Evolutionary conservation across 92 coral and sea anemone genomes (phyloP), one percentile per base, ranked within the genome.

Genomic region (Epizoanthus ramosus): DNA sequence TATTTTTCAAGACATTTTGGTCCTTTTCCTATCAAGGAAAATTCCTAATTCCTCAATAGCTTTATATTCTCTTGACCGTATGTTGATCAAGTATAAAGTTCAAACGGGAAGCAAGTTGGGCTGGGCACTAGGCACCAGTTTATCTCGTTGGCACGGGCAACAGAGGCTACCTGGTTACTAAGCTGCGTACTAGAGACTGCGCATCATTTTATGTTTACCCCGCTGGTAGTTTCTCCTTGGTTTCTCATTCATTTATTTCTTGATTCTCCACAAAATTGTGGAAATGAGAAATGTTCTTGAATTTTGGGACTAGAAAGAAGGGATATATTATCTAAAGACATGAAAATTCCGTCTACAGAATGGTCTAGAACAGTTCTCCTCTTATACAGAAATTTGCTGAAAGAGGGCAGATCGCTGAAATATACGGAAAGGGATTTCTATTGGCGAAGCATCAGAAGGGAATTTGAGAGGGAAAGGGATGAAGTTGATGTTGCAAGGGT

Each of bases 381-480:
- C 25, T 82, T 93, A 45, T 93, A 93, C 81, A 63, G 95, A 59
- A 86, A 80, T 50, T 67, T 93, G 50, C 83, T 93, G 9, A 93
- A 82, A 70, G 89, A 89, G 74, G 94, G 98, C 43, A 91, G 73
- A 80, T 21, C 68, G 18, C 72, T 93, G 68, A 79, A 79, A 59
- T 89, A 80, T 52, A 93, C 98, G 67, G 91, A 93, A 54, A 71
- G 74, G 33, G 94, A 90, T 13, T 93, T 84, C 67, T 93, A 91
- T 67, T 84, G 90, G 81, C 85, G 92, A 65, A 75, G 80, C 73
- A 73, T 93, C 23, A 71, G 98, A 22, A 82, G 82, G 57, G 98
- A 93, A 68, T 93, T 93, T 77, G 93, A 93, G 68, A 88, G 87
- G 69, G 95, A 93, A 79, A 91, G 80, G 68, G 98, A 93, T 72